Conservation (phyloP, 2,113 vertebrate genomes). For the Mus spicilegus region DNA sequence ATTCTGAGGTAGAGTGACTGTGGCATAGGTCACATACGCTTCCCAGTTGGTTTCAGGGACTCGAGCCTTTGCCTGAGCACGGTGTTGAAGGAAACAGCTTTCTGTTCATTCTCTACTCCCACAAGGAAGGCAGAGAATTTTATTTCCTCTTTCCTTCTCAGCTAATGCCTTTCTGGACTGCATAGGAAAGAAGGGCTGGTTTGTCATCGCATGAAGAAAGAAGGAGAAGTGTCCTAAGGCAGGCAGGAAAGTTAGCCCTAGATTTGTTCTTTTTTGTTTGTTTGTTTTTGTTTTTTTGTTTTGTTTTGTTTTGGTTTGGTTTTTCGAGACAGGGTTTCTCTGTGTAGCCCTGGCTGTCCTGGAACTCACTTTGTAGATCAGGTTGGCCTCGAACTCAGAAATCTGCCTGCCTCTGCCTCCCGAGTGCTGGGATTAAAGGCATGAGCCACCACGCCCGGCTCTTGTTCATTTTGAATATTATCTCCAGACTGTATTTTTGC, state of each 20-base stretch:
- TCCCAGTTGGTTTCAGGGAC: not conserved
- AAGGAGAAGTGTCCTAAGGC: not conserved
- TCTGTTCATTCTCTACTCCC: not conserved
- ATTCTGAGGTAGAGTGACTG: not conserved
- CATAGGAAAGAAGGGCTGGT: not conserved
- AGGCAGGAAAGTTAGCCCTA: not conserved
- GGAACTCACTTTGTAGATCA: no score
- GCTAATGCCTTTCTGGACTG: not conserved
- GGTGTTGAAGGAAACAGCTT: not conserved
- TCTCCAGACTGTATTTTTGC: not conserved
- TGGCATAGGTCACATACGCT: not conserved
- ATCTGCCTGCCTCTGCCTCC: no score
- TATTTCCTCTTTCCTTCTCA: not conserved
- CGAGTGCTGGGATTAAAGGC: no score
- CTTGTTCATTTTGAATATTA: not conserved
- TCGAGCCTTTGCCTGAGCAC: not conserved
- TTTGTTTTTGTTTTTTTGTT: no score
- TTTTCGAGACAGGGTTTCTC: no score
- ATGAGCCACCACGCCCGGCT: no score
- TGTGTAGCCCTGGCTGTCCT: no score
- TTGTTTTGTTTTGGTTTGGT: no score
- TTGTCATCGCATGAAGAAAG: not conserved
- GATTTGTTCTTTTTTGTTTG: not conserved
- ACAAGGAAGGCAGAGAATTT: not conserved
- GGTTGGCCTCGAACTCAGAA: no score